Conservation (phyloP, 2,797 vertebrate species). For the Pangasius krempfi region DNA sequence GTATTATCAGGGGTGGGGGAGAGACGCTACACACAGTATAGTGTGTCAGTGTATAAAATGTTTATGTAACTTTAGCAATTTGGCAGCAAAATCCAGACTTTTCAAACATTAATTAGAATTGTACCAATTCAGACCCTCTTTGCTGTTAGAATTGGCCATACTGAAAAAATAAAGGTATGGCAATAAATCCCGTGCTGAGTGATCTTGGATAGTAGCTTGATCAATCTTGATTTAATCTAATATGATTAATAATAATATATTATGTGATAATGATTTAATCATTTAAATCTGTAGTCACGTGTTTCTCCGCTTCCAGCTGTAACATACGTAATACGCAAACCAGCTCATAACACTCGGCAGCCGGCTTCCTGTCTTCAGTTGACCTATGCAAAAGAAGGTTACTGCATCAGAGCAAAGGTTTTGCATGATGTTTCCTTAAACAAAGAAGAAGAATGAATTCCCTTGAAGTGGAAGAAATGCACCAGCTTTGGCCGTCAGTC, state of each 20-base stretch:
- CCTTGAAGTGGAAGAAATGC: background rate
- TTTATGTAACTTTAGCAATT: background rate
- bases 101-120: background rate
- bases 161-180: background rate
- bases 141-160: background rate
- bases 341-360: background rate
- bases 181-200: background rate
- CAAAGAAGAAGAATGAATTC: background rate
- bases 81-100: background rate
- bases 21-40: too few species aligned
- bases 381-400: background rate
- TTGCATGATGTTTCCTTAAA: background rate
- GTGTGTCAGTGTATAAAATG: background rate
- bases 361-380: background rate
- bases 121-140: background rate
- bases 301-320: background rate
- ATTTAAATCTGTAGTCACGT: background rate
- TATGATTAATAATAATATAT: too few species aligned
- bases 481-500: background rate
- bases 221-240: background rate
- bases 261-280: too few species aligned
- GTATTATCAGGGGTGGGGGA: too few species aligned
- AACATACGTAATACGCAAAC: background rate
- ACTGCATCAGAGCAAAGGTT: background rate
- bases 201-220: background rate